Conservation (phyloP, 2,888 invertebrate species). For the Cerastis rubricosa region DNA sequence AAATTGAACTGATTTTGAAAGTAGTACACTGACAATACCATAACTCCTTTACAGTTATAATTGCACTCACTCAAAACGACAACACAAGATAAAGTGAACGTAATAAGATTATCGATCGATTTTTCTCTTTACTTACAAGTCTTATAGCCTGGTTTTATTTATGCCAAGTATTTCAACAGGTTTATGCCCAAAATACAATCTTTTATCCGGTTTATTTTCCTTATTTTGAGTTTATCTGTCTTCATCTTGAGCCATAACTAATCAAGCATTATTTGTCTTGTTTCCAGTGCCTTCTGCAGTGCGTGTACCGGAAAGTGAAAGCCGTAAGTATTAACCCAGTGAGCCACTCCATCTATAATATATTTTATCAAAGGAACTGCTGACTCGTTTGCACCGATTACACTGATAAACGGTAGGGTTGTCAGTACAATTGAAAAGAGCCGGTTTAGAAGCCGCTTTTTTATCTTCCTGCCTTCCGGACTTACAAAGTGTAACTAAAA, state of each 20-base stretch:
- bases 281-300: constrained; percentile 94
- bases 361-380: constrained; percentile 49
- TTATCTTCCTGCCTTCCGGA: neutral
- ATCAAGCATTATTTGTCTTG: constrained; percentile 43
- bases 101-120: no score
- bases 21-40: neutral
- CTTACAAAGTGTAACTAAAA: neutral
- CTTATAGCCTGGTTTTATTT: neutral
- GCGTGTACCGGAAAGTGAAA: constrained; percentile 95
- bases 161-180: no score
- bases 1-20: neutral
- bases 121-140: neutral
- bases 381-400: constrained; percentile 60
- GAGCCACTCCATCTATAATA: constrained; percentile 29
- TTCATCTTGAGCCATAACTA: constrained; percentile 1
- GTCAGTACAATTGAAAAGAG: constrained; percentile 14
- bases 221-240: neutral
- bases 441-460: neutral
- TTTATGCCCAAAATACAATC: neutral
- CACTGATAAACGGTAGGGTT: constrained; percentile 52
- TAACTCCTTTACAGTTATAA: constrained; percentile 3
- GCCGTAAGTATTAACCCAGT: constrained; percentile 91
- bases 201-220: neutral
- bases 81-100: neutral
- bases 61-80: no score